Evolutionary conservation across 1,140 invertebrate genomes (phyloP), one percentile per base, ranked within the genome.

Genomic region (Nephotettix cincticeps): DNA sequence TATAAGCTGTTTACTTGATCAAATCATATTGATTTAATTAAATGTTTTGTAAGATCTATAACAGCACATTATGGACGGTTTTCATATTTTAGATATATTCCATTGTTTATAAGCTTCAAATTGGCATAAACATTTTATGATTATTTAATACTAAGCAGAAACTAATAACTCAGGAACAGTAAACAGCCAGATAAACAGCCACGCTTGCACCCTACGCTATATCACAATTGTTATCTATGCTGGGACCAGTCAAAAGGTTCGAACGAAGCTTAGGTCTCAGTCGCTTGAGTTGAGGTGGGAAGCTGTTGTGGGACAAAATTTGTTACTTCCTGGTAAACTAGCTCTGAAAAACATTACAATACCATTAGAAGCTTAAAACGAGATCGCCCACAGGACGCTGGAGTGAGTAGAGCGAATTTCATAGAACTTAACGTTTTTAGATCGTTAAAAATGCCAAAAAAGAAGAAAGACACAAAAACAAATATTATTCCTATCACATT

Each of bases 281-380:
- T 25, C 17, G 21, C 17, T 51, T 63, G 54, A 23, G 65, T 23
- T 3, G 68, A 45, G 28, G 43, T 6, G 6, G 70, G 61, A 19
- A 70, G 29, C 27, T 43, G 51, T 27, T 71, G 88, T 3, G 90
- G 89, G 72, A 87, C 86, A 81, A 93, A 93, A 72, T 87, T 90
- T 43, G 89, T 83, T 19, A 91, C 88, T 84, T 93, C 92, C 77
- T 91, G 87, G 78, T 90, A 91, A 19, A 93, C 90, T 45, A 92
- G 81, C 75, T 93, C 91, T 91, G 81, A 66, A 89, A 85, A 74
- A 73, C n/a, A n/a, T n/a, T n/a, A n/a, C n/a, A n/a, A n/a, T n/a
- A n/a, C n/a, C n/a, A n/a, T n/a, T n/a, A n/a, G n/a, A n/a, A n/a
- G n/a, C n/a, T n/a, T n/a, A n/a, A n/a, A n/a, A n/a, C n/a, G n/a